phyloP scores from a whole-genome alignment of 2,113 vertebrate genomes.

The Ondatra zibethicus region DNA sequence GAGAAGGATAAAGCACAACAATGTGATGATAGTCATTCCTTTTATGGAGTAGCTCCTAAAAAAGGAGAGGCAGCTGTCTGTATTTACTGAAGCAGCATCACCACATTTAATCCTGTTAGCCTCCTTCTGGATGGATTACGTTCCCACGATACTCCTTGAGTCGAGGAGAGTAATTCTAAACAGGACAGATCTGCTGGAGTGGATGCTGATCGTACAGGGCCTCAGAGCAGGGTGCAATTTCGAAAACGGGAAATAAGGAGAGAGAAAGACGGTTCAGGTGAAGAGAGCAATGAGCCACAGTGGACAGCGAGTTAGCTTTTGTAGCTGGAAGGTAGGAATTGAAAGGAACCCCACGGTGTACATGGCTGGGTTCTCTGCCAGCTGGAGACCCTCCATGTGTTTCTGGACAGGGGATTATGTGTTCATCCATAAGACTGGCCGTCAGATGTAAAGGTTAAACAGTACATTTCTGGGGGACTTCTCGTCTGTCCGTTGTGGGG shows the following conservation, averaged over 20 bases:
- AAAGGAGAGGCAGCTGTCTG: neutral
- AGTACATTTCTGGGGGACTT: neutral
- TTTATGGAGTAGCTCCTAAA: neutral
- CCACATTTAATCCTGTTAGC: conserved; percentile 24
- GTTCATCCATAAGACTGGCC: neutral
- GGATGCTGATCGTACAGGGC: neutral
- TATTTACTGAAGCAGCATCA: neutral
- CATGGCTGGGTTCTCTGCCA: neutral
- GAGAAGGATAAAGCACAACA: neutral
- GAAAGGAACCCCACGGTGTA: neutral
- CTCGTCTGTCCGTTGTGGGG: neutral
- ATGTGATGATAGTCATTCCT: neutral
- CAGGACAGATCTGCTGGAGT: neutral
- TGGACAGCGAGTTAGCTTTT: no score
- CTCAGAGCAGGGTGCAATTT: neutral
- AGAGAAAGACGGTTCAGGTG: neutral
- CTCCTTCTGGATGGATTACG: neutral
- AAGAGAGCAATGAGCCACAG: neutral
- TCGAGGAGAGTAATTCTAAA: neutral
- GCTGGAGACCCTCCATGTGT: neutral
- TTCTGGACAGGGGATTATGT: neutral
- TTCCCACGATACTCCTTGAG: neutral
- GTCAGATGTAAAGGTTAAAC: neutral
- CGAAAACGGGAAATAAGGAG: neutral
- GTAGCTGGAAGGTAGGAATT: neutral